Percentiles rank a stretch among this genome's conserved stretches.
Conservation (phyloP, 2,113 vertebrate species). For the Gambusia affinis region DNA sequence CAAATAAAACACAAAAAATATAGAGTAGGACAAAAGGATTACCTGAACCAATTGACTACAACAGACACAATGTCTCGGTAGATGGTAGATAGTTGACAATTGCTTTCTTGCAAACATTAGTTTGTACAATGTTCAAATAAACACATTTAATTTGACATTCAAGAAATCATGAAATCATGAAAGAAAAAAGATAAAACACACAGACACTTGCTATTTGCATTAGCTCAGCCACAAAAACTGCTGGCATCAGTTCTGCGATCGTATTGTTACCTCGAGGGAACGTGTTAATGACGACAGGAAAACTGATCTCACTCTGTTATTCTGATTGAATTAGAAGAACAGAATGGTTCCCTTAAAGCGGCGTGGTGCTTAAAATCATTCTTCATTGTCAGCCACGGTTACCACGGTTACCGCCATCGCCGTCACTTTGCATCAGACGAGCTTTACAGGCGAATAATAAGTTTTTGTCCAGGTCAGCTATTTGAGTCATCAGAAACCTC, state of each 20-base stretch:
- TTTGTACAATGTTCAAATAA: not conserved
- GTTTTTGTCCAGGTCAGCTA: not conserved
- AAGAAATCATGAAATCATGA: too few species aligned
- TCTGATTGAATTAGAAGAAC: not conserved
- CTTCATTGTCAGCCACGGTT: not conserved
- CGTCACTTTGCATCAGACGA: not conserved
- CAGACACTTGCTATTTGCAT: not conserved
- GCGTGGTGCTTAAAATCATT: not conserved
- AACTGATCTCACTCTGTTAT: not conserved
- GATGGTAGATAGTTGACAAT: not conserved
- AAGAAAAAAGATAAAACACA: too few species aligned
- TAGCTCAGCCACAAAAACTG: not conserved
- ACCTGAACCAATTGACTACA: too few species aligned
- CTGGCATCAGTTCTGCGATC: not conserved
- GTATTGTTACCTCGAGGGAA: not conserved
- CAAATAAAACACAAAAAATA: conserved; percentile 44
- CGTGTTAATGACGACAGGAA: not conserved
- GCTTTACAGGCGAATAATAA: not conserved
- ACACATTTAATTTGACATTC: not conserved
- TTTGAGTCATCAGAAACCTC: not conserved
- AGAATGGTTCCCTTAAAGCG: not conserved
- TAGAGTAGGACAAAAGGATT: too few species aligned
- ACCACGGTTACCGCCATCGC: not conserved
- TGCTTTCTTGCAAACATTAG: not conserved
- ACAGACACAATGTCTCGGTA: too few species aligned